These are phyloP conservation scores for Sycobia sp. DNA, from an alignment of 1,140 invertebrate species.

Conservation along the genomic window DNA sequence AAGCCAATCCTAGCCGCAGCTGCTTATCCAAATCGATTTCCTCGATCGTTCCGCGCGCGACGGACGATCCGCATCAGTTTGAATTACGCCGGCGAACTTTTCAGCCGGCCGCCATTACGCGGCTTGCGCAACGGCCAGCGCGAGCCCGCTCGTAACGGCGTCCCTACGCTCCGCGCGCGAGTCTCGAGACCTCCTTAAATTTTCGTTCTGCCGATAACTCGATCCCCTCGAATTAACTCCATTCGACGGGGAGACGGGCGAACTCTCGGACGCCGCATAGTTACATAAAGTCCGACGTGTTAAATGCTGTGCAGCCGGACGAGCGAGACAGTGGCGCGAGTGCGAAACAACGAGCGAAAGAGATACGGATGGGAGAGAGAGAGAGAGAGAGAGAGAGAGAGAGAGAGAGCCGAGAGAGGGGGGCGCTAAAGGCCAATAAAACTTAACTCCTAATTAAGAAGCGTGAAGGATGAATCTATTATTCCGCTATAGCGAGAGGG, in stretches of 20 bases:
- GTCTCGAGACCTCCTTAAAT: neutral
- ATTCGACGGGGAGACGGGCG: neutral
- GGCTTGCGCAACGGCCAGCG: neutral
- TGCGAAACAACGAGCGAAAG: neutral
- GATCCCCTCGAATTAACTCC: constrained; percentile 7
- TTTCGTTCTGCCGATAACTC: constrained; percentile 9
- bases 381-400: neutral
- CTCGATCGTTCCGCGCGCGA: too few relatives aligned
- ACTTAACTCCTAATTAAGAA: constrained; percentile 62
- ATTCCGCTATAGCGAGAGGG: constrained; percentile 39
- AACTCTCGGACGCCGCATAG: neutral
- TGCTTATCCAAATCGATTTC: too few relatives aligned
- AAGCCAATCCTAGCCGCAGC: too few relatives aligned
- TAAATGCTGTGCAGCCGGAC: neutral
- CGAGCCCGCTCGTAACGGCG: too few relatives aligned
- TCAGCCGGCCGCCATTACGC: too few relatives aligned
- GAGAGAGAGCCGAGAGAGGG: neutral
- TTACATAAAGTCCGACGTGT: constrained; percentile 17
- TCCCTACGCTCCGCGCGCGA: too few relatives aligned
- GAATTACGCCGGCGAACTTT: too few relatives aligned
- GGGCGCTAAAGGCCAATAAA: constrained; percentile 56
- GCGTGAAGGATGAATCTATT: constrained; percentile 63
- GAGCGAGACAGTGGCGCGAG: neutral
- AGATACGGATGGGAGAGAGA: neutral
- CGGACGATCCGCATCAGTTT: too few relatives aligned